Base-by-base conservation (phyloP, 2,888 invertebrate genomes). In the Dascillus cervinus region DNA sequence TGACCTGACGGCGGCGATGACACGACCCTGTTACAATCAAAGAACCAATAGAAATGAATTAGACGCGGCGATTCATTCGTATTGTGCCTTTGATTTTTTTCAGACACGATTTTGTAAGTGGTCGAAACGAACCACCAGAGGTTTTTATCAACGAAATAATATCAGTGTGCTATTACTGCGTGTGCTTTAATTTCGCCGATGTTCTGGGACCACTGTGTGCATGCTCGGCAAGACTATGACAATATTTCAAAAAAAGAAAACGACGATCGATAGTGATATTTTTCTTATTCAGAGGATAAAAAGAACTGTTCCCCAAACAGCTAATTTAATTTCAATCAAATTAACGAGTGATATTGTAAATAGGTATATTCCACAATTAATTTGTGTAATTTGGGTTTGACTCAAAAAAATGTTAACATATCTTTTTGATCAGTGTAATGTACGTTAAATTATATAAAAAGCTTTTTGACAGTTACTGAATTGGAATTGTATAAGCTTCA, bases 1-100 rank as follows among this genome's bases (percentile, higher is more conserved):
- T 71, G 72, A 62, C 76, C 69, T 66, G 69, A 72, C 64, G 55
- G 32, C 53, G 64, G 29, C 32, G 39, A 39, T 39, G 39, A 39
- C 29, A 17, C 28, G 15, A 29, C 26, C 24, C 30, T 22, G 22
- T 21, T 19, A 19, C 23, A 32, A 34, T 34, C 23, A 37, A 40
- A 37, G 37, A 32, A 27, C 33, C 29, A 24, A 30, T 26, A 29
- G 32, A 34, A 29, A 29, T 34, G 34, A 31, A 26, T 31, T 29
- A 33, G 11, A 24, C 22, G 17, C 26, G 22, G 13, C 14, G 27
- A 29, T 27, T 32, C 36, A 28, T 33, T 32, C 24, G 17, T 22
- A 21, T 30, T 36, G 34, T 33, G 37, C 37, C 37, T 40, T 37
- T 34, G 30, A 31, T 26, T 37, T 22, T 21, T 35, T 32, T 23